A percentile compares a stretch with the other conserved stretches of the same genome.
These are phyloP conservation scores for Timema podura DNA, from an alignment of 2,888 invertebrate genomes.

Conservation along the genomic window DNA sequence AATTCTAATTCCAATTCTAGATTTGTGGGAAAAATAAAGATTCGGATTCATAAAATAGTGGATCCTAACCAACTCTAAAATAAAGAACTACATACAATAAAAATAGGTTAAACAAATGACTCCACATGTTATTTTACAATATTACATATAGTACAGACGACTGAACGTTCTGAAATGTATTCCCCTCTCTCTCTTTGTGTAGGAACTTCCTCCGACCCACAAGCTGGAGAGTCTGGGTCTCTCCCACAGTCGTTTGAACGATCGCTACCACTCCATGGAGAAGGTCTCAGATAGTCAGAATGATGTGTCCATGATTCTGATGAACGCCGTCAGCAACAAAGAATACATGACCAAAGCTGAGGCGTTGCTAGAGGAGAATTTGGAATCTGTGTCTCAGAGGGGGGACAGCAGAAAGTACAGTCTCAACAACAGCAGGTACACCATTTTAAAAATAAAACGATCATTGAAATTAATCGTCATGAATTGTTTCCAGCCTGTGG, in stretches of 20 bases:
- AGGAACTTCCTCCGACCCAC: constrained; percentile 49
- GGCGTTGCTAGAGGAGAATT: constrained; percentile 43
- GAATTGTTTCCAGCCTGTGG: too few species aligned
- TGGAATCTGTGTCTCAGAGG: constrained; percentile 41
- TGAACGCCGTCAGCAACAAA: constrained; percentile 40
- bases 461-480: too few species aligned
- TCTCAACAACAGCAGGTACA: constrained; percentile 42
- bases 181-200: not conserved
- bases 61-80: too few species aligned
- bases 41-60: too few species aligned
- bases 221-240: constrained; percentile 69
- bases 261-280: constrained; percentile 83
- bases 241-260: constrained; percentile 78
- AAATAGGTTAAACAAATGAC: too few species aligned
- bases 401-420: constrained; percentile 43
- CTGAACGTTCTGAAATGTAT: not conserved
- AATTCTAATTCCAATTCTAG: too few species aligned
- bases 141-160: too few species aligned
- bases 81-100: too few species aligned
- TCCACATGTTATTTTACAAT: too few species aligned
- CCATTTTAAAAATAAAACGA: too few species aligned
- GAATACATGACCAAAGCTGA: constrained; percentile 47
- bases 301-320: constrained; percentile 17
- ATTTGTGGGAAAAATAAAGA: too few species aligned
- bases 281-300: constrained; percentile 38